A percentile compares a stretch with the other conserved stretches of the same genome.
Evolutionary conservation across 2,888 invertebrate species (phyloP).

Genomic region (Drosophila nr. medialis): DNA sequence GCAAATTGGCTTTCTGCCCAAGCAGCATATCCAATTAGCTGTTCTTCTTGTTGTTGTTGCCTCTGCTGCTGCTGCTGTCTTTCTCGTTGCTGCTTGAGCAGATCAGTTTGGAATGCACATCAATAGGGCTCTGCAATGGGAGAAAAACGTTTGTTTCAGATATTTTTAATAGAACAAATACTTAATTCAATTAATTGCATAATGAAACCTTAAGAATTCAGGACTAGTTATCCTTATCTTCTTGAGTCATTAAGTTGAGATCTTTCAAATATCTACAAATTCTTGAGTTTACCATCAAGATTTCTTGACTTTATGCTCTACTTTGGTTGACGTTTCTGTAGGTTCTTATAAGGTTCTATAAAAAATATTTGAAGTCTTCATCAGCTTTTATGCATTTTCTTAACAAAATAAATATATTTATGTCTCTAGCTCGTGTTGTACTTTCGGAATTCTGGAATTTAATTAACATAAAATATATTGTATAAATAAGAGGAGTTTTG

Average conservation of each 20-base stretch:
- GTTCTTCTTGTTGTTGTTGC: not conserved
- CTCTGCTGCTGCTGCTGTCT: not conserved
- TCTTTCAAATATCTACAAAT: not conserved
- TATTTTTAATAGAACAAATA: not conserved
- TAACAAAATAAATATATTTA: too few species aligned
- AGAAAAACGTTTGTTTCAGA: not conserved
- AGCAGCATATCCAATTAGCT: not conserved
- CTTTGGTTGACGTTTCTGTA: too few species aligned
- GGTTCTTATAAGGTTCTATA: too few species aligned
- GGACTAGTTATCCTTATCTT: not conserved
- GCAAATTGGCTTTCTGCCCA: constrained; percentile 51
- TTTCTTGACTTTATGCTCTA: not conserved
- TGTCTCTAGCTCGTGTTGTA: too few species aligned
- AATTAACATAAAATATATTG: too few species aligned
- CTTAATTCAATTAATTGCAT: too few species aligned
- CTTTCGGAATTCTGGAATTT: too few species aligned
- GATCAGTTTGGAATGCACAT: constrained; percentile 93
- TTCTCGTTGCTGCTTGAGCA: constrained; percentile 54
- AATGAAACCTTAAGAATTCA: too few species aligned
- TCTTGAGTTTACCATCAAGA: not conserved
- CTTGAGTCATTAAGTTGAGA: not conserved
- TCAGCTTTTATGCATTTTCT: not conserved
- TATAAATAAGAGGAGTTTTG: not conserved
- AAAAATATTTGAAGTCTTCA: too few species aligned
- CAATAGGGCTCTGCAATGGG: constrained; percentile 90